phyloP scores from a whole-genome alignment of 2,113 vertebrate genomes.

The Varanus komodoensis region DNA sequence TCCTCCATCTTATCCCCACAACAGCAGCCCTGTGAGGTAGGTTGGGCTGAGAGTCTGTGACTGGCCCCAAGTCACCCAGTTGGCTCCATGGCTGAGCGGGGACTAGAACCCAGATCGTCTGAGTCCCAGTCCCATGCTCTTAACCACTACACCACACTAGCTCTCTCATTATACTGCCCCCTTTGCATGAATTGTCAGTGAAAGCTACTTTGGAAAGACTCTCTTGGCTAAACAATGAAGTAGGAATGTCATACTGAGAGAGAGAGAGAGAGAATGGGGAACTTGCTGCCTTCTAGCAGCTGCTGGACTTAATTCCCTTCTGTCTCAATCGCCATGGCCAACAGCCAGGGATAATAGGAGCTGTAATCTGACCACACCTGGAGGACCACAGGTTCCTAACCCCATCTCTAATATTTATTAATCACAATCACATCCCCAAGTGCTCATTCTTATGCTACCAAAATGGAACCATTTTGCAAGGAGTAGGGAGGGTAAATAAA shows the following conservation, averaged over 20 bases:
- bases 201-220: neutral
- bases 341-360: neutral
- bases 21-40: too few relatives aligned
- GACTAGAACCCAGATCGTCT: too few relatives aligned
- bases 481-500: too few relatives aligned
- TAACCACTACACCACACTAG: too few relatives aligned
- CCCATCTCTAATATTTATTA: too few relatives aligned
- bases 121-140: too few relatives aligned
- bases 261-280: too few relatives aligned
- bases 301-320: neutral
- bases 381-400: neutral
- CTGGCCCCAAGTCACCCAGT: too few relatives aligned
- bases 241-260: neutral
- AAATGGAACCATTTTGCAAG: neutral
- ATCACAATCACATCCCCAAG: neutral
- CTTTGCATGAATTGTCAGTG: neutral
- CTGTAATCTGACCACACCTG: neutral
- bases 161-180: too few relatives aligned
- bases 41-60: too few relatives aligned
- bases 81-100: too few relatives aligned
- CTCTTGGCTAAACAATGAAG: neutral
- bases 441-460: neutral
- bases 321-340: neutral
- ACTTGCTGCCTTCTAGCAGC: neutral
- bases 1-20: too few relatives aligned